Evolutionary conservation across 2,797 vertebrate genomes (phyloP).

Genomic region (Ispidina lecontei): DNA sequence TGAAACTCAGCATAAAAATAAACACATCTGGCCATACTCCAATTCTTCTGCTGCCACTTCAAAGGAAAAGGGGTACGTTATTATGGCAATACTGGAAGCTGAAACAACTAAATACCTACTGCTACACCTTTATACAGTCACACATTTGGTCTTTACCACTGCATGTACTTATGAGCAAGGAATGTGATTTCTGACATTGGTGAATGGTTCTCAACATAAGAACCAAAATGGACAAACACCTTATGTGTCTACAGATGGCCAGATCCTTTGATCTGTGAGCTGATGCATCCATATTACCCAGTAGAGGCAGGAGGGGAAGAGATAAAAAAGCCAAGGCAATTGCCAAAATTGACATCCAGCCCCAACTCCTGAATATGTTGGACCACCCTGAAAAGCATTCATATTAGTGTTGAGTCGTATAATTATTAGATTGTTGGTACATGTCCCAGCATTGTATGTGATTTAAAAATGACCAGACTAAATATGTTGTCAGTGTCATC

Average conservation of each 20-base stretch:
- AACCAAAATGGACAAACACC: conserved; percentile 18
- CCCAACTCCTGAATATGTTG: conserved; percentile 17
- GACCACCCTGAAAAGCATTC: conserved; percentile 65
- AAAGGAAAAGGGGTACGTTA: background rate
- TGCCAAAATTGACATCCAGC: conserved; percentile 50
- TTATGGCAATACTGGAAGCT: background rate
- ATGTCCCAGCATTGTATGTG: conserved; percentile 45
- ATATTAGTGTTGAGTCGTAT: conserved; percentile 6
- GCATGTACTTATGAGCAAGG: background rate
- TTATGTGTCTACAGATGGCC: conserved; percentile 17
- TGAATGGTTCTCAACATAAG: background rate
- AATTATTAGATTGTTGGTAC: conserved; percentile 55
- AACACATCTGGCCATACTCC: background rate
- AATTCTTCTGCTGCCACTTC: background rate
- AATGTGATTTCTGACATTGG: conserved; percentile 6
- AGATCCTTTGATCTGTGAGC: conserved; percentile 49
- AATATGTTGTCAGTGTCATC: conserved; percentile 58
- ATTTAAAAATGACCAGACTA: conserved; percentile 64
- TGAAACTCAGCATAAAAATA: background rate
- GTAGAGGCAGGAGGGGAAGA: background rate
- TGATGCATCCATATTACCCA: conserved; percentile 5
- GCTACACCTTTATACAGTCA: background rate
- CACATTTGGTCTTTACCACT: background rate
- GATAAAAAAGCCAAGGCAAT: conserved; percentile 16
- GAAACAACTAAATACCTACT: background rate